Evolutionary conservation across 1,140 invertebrate genomes (phyloP), one percentile per base, ranked within the genome.

Genomic region (Ctenoplectra terminalis): DNA sequence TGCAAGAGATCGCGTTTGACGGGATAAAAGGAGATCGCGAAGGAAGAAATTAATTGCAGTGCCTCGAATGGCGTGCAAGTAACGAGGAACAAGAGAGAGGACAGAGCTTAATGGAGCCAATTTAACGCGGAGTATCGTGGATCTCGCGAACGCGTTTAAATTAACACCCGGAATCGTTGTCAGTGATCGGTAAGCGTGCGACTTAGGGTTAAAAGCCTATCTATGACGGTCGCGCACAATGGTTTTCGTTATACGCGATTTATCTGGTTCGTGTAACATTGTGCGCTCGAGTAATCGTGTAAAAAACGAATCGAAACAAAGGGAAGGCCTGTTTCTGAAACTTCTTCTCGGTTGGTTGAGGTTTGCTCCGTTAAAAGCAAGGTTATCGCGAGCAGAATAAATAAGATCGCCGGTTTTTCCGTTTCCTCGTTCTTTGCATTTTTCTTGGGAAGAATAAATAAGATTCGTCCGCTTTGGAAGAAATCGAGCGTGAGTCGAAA

Each of bases 21-120:
- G 48, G 67, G 31, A 31, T 15, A 31, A 46, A 43, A 46, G 50
- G 31, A 40, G 26, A 50, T 13, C 40, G 37, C 40, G 40, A 9
- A 15, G 69, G 50, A 73, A 58, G 70, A 60, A 73, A 73, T 60
- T 73, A 56, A 60, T 58, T 46, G n/a, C n/a, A 37, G 37, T 17
- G 37, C 15, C 26, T 58, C 37, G 23, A 31, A 15, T 31, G 56
- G 29, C 7, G 9, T 9, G 29, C 15, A 5, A 15, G 9, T 37
- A 13, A 20, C 8, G 34, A 34, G 5, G 52, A 17, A 56, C 13
- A 72, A 29, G 8, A 15, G 34, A 40, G 34, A 37, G 69, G 23
- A 0, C 64, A n/a, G 2, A 11, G 46, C 69, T 52, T 71, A 71
- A 72, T 29, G 7, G 54, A 29, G 37, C 8, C n/a, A 40, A 60